Conservation (phyloP, 2,797 vertebrate genomes). For the Crypturellus tataupa region DNA sequence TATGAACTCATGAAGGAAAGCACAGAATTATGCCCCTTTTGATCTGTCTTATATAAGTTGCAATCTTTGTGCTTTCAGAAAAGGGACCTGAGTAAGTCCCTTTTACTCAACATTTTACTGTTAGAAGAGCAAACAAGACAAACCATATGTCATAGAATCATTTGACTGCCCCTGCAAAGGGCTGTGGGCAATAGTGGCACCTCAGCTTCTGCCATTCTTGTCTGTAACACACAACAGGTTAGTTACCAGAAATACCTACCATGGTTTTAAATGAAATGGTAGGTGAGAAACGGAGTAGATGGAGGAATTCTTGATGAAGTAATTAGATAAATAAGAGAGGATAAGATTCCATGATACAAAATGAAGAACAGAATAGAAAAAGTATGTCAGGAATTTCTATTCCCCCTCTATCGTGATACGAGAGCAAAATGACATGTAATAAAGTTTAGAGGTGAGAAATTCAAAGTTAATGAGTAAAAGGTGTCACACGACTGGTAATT, state of each 20-base stretch:
- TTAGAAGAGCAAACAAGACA: background rate
- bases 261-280: slow-evolving; percentile 46
- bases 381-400: slow-evolving; percentile 60
- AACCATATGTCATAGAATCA: background rate
- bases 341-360: slow-evolving; percentile 42
- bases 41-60: background rate
- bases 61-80: background rate
- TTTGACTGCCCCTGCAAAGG: background rate
- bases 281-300: slow-evolving; percentile 52
- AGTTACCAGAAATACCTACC: background rate
- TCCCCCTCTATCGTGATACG: slow-evolving; percentile 22
- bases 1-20: slow-evolving; percentile 1
- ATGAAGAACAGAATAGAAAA: slow-evolving; percentile 31
- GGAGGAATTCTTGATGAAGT: slow-evolving; percentile 59
- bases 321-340: slow-evolving; percentile 61
- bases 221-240: background rate
- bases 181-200: background rate
- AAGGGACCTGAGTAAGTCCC: background rate
- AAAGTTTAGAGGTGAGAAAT: slow-evolving; percentile 63
- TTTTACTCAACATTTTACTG: background rate
- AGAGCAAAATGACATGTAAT: slow-evolving; percentile 35
- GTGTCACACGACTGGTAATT: slow-evolving; percentile 12
- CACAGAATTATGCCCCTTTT: background rate
- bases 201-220: slow-evolving; percentile 7
- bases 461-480: slow-evolving; percentile 37